These are phyloP conservation scores for Pipistrellus pipistrellus DNA, from an alignment of 2,797 vertebrate genomes.

Conservation along the genomic window DNA sequence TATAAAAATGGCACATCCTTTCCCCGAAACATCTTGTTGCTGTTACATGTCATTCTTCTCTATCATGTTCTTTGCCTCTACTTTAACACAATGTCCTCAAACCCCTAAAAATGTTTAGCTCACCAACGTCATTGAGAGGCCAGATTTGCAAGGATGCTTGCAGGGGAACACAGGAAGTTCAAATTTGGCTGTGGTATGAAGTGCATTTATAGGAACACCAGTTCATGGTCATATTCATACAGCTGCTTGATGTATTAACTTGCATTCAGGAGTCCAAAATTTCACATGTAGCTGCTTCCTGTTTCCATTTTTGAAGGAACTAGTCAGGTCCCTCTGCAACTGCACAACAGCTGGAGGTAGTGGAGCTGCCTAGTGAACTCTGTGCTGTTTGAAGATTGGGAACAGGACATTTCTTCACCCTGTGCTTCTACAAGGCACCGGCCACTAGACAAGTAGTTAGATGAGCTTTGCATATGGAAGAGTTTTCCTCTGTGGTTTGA, in stretches of 20 bases:
- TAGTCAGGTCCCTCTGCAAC: constrained; percentile 17
- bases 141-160: constrained; percentile 58
- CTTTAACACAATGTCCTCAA: constrained; percentile 71
- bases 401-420: not conserved
- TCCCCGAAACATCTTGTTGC: constrained; percentile 14
- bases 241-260: constrained; percentile 78
- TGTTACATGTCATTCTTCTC: constrained; percentile 47
- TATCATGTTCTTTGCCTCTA: constrained; percentile 20
- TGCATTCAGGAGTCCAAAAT: constrained; percentile 45
- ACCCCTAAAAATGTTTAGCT: constrained; percentile 60
- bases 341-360: not conserved
- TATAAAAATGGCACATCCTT: constrained; percentile 47
- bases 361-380: not conserved
- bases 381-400: not conserved
- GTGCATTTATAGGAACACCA: constrained; percentile 52
- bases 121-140: constrained; percentile 54
- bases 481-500: not conserved
- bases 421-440: not conserved
- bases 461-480: not conserved
- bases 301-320: constrained; percentile 72
- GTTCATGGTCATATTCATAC: constrained; percentile 68
- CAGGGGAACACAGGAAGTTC: constrained; percentile 66
- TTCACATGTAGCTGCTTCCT: constrained; percentile 70
- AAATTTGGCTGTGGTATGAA: constrained; percentile 58
- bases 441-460: not conserved